Percentiles rank a stretch among this genome's conserved stretches.
phyloP scores from a whole-genome alignment of 1,140 invertebrate genomes.

The Conopomorpha cramerella region DNA sequence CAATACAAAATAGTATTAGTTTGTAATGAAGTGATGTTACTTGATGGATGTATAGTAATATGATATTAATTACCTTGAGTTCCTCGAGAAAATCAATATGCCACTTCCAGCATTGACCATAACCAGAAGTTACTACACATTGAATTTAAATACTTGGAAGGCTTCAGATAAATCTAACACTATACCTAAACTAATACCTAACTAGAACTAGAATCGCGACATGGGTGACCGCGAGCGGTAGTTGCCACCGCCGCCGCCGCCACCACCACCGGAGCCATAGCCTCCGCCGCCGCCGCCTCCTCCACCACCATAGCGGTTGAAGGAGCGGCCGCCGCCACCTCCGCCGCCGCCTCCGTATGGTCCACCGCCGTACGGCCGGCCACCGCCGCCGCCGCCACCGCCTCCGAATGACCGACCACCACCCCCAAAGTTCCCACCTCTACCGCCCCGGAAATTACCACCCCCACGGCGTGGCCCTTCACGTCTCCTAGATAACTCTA shows the following conservation, averaged over 20 bases:
- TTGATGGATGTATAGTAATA: conserved; percentile 4
- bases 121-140: conserved; percentile 45
- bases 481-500: conserved; percentile 80
- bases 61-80: conserved; percentile 32
- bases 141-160: conserved; percentile 55
- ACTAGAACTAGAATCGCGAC: conserved; percentile 50
- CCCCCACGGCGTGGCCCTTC: conserved; percentile 62
- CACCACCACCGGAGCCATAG: conserved; percentile 55
- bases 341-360: conserved; percentile 13
- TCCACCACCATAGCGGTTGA: conserved; percentile 38
- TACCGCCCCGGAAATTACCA: conserved; percentile 45
- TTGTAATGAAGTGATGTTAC: too few species aligned
- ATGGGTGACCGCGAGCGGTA: conserved; percentile 56
- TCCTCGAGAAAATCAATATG: too few species aligned
- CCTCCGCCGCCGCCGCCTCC: conserved; percentile 54
- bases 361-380: conserved; percentile 7
- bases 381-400: conserved; percentile 10
- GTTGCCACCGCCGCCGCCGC: conserved; percentile 41
- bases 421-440: conserved; percentile 53
- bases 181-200: conserved; percentile 51
- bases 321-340: conserved; percentile 18
- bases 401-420: conserved; percentile 12
- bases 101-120: conserved; percentile 49
- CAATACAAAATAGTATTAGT: too few species aligned
- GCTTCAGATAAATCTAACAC: conserved; percentile 57